A percentile compares a stretch with the other conserved stretches of the same genome.
phyloP scores from a whole-genome alignment of 1,140 invertebrate species.

The Forficula auricularia region DNA sequence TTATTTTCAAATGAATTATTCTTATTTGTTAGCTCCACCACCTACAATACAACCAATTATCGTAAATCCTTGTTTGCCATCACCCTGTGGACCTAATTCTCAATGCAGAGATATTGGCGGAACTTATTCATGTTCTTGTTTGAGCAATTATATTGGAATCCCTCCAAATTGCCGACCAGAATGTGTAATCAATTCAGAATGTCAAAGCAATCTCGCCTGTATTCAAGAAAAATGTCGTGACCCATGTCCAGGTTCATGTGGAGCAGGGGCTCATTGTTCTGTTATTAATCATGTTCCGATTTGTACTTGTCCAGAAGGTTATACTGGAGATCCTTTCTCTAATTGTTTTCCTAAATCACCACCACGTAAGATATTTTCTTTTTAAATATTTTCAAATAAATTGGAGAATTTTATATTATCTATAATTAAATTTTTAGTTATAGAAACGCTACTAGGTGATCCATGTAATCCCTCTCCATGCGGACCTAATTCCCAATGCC shows the following conservation, averaged over 20 bases:
- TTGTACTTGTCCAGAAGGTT: conserved; percentile 31
- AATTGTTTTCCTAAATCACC: conserved; percentile 21
- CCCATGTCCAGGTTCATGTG: conserved; percentile 54
- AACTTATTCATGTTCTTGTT: conserved; percentile 18
- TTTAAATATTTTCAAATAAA: neutral
- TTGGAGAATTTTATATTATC: neutral
- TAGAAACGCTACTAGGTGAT: conserved; percentile 22
- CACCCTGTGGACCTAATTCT: conserved; percentile 38
- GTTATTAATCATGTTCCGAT: conserved; percentile 35
- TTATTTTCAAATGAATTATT: conserved; percentile 13
- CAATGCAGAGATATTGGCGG: conserved; percentile 16
- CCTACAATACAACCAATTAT: conserved; percentile 14
- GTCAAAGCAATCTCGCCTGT: conserved; percentile 31
- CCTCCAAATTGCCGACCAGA: conserved; percentile 38
- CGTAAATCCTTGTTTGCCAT: conserved; percentile 43
- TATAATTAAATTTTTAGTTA: too few relatives aligned
- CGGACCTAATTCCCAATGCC: conserved; percentile 29
- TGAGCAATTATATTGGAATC: conserved; percentile 20
- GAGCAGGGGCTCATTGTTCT: conserved; percentile 36
- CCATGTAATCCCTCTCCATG: conserved; percentile 35
- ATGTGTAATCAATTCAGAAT: conserved; percentile 51
- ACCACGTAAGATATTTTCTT: conserved; percentile 23
- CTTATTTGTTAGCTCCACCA: conserved; percentile 20
- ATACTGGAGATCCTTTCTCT: conserved; percentile 10
- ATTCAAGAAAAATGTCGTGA: conserved; percentile 46